Percentiles rank a stretch among this genome's conserved stretches.
phyloP scores from a whole-genome alignment of 2,888 invertebrate genomes.

The Drosophila acutilabella region DNA sequence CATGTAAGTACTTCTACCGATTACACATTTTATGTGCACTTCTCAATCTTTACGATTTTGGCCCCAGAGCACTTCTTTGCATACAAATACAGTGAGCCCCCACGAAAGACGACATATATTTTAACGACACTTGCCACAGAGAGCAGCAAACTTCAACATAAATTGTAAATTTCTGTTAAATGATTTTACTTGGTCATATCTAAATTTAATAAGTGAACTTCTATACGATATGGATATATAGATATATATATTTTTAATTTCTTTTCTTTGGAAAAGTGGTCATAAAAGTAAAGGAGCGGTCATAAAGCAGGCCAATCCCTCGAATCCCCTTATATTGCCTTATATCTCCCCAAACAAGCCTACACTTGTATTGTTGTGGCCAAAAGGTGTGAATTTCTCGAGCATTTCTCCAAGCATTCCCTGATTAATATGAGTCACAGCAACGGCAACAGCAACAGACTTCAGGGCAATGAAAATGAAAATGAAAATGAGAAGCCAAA shows the following conservation, averaged over 20 bases:
- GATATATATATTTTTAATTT: constrained; percentile 65
- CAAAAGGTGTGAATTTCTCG: constrained; percentile 74
- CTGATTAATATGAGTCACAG: constrained; percentile 61
- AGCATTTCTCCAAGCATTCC: constrained; percentile 49
- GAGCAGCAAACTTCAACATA: constrained; percentile 27
- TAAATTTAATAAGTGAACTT: constrained; percentile 65
- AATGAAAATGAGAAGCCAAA: constrained; percentile 49
- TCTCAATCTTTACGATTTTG: constrained; percentile 65
- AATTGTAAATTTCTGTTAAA: constrained; percentile 68
- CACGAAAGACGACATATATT: constrained; percentile 34
- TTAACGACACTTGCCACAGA: constrained; percentile 69
- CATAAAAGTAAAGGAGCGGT: constrained; percentile 69
- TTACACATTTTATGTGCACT: constrained; percentile 74
- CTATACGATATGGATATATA: constrained; percentile 36
- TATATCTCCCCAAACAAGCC: background rate
- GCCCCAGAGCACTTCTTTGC: constrained; percentile 62
- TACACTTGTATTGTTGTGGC: constrained; percentile 61
- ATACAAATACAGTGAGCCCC: constrained; percentile 51
- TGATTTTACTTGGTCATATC: constrained; percentile 71
- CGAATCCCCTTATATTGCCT: constrained; percentile 17
- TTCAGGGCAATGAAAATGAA: constrained; percentile 55
- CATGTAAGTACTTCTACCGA: constrained; percentile 66
- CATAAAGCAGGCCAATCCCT: constrained; percentile 66
- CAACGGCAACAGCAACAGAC: constrained; percentile 41
- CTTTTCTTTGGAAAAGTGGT: constrained; percentile 70